Base-by-base conservation (phyloP, 2,888 invertebrate genomes). In the Lasius fuliginosus region DNA sequence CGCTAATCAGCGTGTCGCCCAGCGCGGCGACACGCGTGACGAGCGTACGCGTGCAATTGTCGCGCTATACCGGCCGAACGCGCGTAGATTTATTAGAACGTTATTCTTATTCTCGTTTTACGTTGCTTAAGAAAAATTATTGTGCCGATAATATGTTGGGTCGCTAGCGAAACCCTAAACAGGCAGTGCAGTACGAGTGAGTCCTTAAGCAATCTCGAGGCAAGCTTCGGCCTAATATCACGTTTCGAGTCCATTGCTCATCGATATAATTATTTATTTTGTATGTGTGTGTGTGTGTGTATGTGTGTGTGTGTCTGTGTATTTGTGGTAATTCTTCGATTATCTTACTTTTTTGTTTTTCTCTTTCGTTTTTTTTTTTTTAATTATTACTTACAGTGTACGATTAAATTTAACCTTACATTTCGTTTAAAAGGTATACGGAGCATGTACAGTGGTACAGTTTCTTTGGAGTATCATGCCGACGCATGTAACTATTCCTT, bases 191-290 rank as follows among this genome's bases (percentile, higher is more conserved):
- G 92, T 95, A 94, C 92, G 92, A 94, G 94, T 94, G 94, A 93
- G 94, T 94, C 92, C 94, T 94, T 94, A 94, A 95, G 94, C 95
- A 94, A 95, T 94, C 94, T 94, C 93, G 94, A 95, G 95, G 95
- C 95, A 94, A 95, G 94, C 95, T 94, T 94, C 94, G 94, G 94
- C 94, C 95, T 95, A 95, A 95, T 95, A 95, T 95, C 95, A 95
- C 94, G 94, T 94, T 94, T 94, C 93, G 94, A 94, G 94, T 95
- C 94, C 94, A 94, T 94, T 94, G 94, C 94, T 94, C 94, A 92
- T 94, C 91, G 88, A 88, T 92, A 90, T 93, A 92, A 91, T 92
- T 93, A 92, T 88, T 91, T 90, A 86, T 18, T 85, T 86, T 73
- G 15, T 69, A 56, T 84, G 49, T 82, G 9, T 89, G 76, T 84